Percentiles rank a stretch among this genome's conserved stretches.
Conservation (phyloP, 2,888 invertebrate genomes). For the Drosophila cracens region DNA sequence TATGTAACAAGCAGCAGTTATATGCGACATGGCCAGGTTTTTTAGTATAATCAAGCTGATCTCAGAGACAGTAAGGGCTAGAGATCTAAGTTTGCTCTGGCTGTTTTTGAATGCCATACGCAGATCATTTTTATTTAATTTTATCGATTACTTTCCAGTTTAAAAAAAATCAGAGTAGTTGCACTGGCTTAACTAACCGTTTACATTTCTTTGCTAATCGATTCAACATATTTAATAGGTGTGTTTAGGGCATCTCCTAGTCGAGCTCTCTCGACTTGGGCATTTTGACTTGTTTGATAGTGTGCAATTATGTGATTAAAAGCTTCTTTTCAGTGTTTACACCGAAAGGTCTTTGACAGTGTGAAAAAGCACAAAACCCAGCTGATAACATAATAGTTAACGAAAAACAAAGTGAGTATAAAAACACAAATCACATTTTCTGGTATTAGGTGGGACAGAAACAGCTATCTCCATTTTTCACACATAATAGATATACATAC, state of each 20-base stretch:
- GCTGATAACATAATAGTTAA: conserved; percentile 1
- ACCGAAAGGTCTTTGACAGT: conserved; percentile 53
- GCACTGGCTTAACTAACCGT: background rate
- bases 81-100: background rate
- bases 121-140: background rate
- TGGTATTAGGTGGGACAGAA: background rate
- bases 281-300: background rate
- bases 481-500: background rate
- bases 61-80: background rate
- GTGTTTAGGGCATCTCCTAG: background rate
- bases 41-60: background rate
- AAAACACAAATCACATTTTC: background rate
- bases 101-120: background rate
- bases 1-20: background rate
- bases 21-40: background rate
- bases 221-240: background rate
- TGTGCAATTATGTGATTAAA: conserved; percentile 38
- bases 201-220: background rate
- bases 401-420: conserved; percentile 1
- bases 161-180: background rate
- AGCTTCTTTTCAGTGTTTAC: conserved; percentile 42
- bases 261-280: background rate
- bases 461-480: no score
- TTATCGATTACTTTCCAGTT: background rate
- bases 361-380: conserved; percentile 18